Conservation (phyloP, 2,888 invertebrate species). For the Scotopteryx bipunctaria region DNA sequence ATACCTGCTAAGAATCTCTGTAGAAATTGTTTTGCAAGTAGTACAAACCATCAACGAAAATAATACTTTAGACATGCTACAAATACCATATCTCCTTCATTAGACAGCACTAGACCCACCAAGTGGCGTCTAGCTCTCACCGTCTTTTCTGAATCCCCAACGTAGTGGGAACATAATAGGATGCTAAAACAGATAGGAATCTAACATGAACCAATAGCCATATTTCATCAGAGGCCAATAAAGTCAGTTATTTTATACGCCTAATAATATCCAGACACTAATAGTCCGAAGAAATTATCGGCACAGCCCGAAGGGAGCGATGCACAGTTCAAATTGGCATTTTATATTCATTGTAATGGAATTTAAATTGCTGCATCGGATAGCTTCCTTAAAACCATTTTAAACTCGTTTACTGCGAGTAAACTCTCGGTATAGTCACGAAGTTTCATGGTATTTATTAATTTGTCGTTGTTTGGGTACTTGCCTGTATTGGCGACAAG, state of each 20-base stretch:
- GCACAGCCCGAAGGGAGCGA: slow-evolving; percentile 41
- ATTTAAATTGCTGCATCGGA: slow-evolving; percentile 70
- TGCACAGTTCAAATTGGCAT: slow-evolving; percentile 65
- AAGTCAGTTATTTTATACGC: slow-evolving; percentile 37
- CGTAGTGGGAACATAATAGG: slow-evolving; percentile 11
- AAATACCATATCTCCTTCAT: no score
- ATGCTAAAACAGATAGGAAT: slow-evolving; percentile 17
- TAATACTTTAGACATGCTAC: no score
- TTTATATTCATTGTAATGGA: slow-evolving; percentile 71
- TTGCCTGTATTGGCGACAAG: slow-evolving; percentile 16
- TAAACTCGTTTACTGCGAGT: slow-evolving; percentile 61
- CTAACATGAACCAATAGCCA: slow-evolving; percentile 5
- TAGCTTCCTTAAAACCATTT: slow-evolving; percentile 68
- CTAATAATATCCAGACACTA: slow-evolving; percentile 39
- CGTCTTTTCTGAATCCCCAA: background rate
- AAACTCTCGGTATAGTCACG: slow-evolving; percentile 63
- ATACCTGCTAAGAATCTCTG: no score
- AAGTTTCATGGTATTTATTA: slow-evolving; percentile 66
- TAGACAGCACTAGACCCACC: no score
- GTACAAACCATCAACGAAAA: no score
- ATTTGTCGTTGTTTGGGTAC: slow-evolving; percentile 27
- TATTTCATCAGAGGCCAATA: slow-evolving; percentile 26
- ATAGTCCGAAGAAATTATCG: slow-evolving; percentile 51
- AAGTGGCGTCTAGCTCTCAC: background rate
- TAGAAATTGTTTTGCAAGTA: no score